Percentiles rank a stretch among this genome's conserved stretches.
Evolutionary conservation across 2,113 vertebrate genomes (phyloP).

Genomic region (Cebus imitator): DNA sequence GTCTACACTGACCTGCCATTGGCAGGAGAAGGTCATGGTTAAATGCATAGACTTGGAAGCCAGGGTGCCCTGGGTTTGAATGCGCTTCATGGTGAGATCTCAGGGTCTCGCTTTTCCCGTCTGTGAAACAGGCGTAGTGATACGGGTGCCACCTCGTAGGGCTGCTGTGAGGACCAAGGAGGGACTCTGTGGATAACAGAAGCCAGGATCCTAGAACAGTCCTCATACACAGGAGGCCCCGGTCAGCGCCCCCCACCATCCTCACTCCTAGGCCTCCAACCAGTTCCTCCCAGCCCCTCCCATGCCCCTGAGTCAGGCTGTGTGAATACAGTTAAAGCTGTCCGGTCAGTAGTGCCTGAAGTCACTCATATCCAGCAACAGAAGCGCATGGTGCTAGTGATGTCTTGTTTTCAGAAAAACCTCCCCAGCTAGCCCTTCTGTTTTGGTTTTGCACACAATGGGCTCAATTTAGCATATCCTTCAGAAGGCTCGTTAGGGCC

Average conservation of each 20-base stretch:
- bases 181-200: rapidly evolving
- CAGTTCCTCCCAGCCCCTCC: background rate
- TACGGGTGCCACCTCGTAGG: rapidly evolving
- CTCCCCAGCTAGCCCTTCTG: background rate
- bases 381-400: rapidly evolving
- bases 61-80: background rate
- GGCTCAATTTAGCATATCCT: no score
- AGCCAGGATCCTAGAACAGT: no score
- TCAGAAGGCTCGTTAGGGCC: background rate
- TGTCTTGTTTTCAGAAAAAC: background rate
- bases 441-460: background rate
- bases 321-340: background rate
- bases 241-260: rapidly evolving
- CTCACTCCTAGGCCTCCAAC: background rate
- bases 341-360: background rate
- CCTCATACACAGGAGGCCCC: background rate
- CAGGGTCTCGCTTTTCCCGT: background rate
- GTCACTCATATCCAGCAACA: background rate
- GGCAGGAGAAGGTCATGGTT: background rate
- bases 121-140: background rate
- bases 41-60: background rate
- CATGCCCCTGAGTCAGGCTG: rapidly evolving
- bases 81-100: background rate
- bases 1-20: background rate
- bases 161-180: background rate